phyloP scores from a whole-genome alignment of 2,888 invertebrate species.

The Caradrina clavipalpis region DNA sequence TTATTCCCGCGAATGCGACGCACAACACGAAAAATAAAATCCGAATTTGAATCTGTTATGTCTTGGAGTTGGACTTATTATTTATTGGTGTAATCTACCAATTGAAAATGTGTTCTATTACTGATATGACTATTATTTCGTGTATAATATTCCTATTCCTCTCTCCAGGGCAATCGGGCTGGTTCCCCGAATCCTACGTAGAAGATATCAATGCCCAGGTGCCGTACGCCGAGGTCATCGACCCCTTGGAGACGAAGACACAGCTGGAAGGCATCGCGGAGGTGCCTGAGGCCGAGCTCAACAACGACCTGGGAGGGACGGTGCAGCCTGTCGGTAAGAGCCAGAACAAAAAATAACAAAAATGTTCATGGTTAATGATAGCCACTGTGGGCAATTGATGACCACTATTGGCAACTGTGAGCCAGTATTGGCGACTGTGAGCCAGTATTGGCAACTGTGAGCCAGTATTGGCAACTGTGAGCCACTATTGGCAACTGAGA shows the following conservation, averaged over 20 bases:
- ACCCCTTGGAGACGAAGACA: constrained; percentile 84
- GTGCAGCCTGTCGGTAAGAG: constrained; percentile 82
- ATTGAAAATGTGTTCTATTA: too few species aligned
- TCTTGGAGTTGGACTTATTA: too few species aligned
- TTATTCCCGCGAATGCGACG: too few species aligned
- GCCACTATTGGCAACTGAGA: background rate
- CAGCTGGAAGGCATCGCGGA: constrained; percentile 93
- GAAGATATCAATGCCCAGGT: constrained; percentile 92
- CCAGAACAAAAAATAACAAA: background rate
- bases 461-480: background rate
- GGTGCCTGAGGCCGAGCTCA: constrained; percentile 90
- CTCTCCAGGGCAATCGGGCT: constrained; percentile 94
- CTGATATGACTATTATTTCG: too few species aligned
- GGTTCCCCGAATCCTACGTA: constrained; percentile 99
- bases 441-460: background rate
- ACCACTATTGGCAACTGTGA: background rate
- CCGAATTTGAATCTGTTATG: too few species aligned
- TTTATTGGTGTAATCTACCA: too few species aligned
- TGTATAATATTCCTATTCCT: too few species aligned
- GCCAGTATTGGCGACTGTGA: background rate
- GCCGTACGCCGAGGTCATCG: constrained; percentile 78
- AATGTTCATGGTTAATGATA: too few species aligned
- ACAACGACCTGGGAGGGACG: constrained; percentile 82
- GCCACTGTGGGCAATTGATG: background rate
- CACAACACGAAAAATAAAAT: too few species aligned